Evolutionary conservation across 2,113 vertebrate species (phyloP), one percentile per base, ranked within the genome.

Genomic region (Paradoxurus hermaphroditus): DNA sequence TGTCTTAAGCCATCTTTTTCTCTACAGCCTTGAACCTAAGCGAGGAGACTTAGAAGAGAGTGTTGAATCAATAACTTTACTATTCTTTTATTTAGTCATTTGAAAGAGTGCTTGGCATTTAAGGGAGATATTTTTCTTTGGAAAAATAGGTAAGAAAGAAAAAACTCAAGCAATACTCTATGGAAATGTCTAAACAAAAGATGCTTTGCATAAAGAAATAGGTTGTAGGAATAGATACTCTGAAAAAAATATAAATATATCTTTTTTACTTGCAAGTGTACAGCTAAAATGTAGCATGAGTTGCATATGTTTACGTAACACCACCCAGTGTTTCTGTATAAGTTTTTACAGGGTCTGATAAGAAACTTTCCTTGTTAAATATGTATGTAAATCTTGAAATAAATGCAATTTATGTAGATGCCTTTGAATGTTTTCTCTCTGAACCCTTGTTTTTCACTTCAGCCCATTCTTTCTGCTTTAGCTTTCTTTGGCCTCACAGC

Each of bases 41-140:
- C 68, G 23, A 77, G 62, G n/a, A 92, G 25, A 63, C 21, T 78
- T 36, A 83, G 56, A 94, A 68, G 36, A 53, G 7, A 44, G n/a
- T 85, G 12, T 88, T 95, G 86, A 77, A 89, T 51, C n/a, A 21
- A 39, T 79, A 82, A 68, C 27, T 85, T 91, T 94, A 75, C 19
- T 84, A 11, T 94, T 97, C 36, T 87, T 88, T 23, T 49, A 51
- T 56, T 90, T 67, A 92, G n/a, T 73, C 34, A 95, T 70, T 90
- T 92, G 36, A 92, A 87, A 97, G 53, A 46, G 29, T 77, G 81
- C 9, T n/a, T 90, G 15, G 11, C 39, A 44, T 82, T 92, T 62
- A 73, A 65, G 59, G 39, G 56, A 94, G 89, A 56, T 53, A 34
- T 16, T 89, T 91, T 95, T 77, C 51, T 94, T 53, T 36, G 19